A percentile compares a stretch with the other conserved stretches of the same genome.
Evolutionary conservation across 2,888 invertebrate genomes (phyloP).

Genomic region (Anodontia alba): DNA sequence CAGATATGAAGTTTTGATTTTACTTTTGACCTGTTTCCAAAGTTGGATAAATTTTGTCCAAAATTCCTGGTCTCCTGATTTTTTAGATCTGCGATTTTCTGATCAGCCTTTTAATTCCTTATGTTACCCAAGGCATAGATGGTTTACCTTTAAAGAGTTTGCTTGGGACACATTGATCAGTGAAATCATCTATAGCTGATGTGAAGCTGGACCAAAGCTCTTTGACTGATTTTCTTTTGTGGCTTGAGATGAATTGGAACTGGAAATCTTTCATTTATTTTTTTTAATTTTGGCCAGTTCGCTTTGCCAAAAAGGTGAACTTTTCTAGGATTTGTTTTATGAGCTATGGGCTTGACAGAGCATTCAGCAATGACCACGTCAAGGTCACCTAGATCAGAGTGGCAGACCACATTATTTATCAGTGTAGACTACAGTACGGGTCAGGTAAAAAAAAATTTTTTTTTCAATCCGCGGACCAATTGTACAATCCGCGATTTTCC

Average conservation of each 20-base stretch:
- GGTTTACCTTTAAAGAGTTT: neutral
- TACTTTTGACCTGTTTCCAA: neutral
- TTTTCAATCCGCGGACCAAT: no score
- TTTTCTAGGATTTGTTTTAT: neutral
- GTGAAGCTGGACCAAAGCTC: neutral
- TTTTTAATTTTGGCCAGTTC: neutral
- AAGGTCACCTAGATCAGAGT: neutral
- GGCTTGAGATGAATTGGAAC: neutral
- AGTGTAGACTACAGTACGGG: no score
- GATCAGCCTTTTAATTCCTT: neutral
- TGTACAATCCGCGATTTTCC: no score
- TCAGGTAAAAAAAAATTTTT: no score
- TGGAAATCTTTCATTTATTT: neutral
- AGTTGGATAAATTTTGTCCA: neutral
- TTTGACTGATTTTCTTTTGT: neutral
- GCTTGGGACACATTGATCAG: neutral
- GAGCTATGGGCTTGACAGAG: neutral
- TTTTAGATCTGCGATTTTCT: neutral
- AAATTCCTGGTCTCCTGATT: neutral
- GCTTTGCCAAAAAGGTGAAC: neutral
- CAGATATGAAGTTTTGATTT: neutral
- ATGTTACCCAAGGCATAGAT: neutral
- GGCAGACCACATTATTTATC: neutral
- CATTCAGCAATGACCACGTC: neutral
- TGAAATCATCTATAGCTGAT: neutral